A percentile compares a stretch with the other conserved stretches of the same genome.
Evolutionary conservation across 2,888 invertebrate genomes (phyloP).

Genomic region (Sphinx pinastri): DNA sequence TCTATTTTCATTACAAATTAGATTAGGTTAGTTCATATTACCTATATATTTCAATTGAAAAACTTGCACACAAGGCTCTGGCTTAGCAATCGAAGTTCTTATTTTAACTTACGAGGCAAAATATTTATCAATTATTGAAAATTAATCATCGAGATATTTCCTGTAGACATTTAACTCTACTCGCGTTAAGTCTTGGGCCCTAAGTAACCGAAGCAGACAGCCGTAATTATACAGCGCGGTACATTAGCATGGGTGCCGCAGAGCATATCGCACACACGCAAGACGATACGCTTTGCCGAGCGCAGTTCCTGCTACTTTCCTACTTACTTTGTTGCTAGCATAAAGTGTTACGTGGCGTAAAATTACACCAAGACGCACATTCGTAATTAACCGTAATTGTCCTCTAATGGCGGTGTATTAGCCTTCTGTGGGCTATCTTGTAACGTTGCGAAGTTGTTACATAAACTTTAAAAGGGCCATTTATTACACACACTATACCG

Average conservation of each 20-base stretch:
- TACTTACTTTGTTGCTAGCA: slow-evolving; percentile 32
- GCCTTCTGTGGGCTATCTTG: slow-evolving; percentile 23
- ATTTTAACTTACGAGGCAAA: no score
- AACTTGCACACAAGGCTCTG: no score
- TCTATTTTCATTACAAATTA: no score
- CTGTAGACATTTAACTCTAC: neutral
- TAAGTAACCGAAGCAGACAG: neutral
- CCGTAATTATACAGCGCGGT: neutral
- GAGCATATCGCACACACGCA: slow-evolving; percentile 71
- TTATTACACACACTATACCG: slow-evolving; percentile 16
- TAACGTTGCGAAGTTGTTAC: slow-evolving; percentile 13
- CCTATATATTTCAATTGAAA: no score
- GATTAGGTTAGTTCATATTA: no score
- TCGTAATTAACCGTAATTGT: slow-evolving; percentile 33
- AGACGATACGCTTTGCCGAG: slow-evolving; percentile 58
- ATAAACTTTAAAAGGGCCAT: slow-evolving; percentile 15
- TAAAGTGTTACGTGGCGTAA: slow-evolving; percentile 11
- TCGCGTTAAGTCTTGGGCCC: neutral
- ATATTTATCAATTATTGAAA: no score
- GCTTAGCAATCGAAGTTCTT: no score
- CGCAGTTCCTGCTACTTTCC: slow-evolving; percentile 54
- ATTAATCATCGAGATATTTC: no score
- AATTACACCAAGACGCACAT: slow-evolving; percentile 35
- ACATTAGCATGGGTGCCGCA: slow-evolving; percentile 13
- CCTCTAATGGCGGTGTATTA: slow-evolving; percentile 33